phyloP scores from a whole-genome alignment of 2,797 vertebrate genomes.

The Pangasius mekongensis region DNA sequence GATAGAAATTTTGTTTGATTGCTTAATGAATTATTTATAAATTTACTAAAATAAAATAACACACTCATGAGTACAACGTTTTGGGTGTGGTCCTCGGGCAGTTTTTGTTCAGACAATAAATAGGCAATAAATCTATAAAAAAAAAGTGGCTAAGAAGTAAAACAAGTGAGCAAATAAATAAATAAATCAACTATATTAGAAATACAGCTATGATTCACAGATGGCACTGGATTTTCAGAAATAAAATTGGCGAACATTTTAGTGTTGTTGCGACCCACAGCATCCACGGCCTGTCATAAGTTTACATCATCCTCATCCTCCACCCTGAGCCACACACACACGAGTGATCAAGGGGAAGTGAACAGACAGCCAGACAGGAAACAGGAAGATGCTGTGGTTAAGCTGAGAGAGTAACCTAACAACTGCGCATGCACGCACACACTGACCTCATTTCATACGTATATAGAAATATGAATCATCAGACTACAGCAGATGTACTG shows the following conservation, averaged over 20 bases:
- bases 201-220: not conserved
- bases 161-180: not conserved
- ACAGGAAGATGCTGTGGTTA: slow-evolving; percentile 40
- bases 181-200: not conserved
- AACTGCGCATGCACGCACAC: not conserved
- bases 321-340: not conserved
- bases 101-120: not conserved
- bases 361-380: slow-evolving; percentile 24
- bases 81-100: not conserved
- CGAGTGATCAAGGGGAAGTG: not conserved
- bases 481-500: not conserved
- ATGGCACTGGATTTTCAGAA: not conserved
- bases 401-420: not conserved
- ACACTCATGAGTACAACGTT: not conserved
- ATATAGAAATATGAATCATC: not conserved
- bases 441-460: not conserved
- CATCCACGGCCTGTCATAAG: not conserved
- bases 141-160: not conserved
- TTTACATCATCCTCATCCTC: not conserved
- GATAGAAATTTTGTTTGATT: too few relatives aligned
- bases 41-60: too few relatives aligned
- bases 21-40: too few relatives aligned
- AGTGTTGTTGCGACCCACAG: not conserved
- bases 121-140: not conserved
- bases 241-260: not conserved